Evolutionary conservation across 2,888 invertebrate species (phyloP).

Genomic region (Tiliacea citrago): DNA sequence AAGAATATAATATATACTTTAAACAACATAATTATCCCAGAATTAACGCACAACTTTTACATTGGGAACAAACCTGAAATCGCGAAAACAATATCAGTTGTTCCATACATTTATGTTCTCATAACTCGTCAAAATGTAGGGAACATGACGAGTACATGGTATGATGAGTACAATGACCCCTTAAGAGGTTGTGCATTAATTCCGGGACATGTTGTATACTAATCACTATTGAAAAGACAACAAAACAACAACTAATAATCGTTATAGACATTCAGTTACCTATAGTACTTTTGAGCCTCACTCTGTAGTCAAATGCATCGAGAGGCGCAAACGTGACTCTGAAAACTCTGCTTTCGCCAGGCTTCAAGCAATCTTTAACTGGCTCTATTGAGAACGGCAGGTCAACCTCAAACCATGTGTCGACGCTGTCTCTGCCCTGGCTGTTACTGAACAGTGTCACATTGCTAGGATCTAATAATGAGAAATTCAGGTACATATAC

Average conservation of each 20-base stretch:
- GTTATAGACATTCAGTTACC: conserved; percentile 71
- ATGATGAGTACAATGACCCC: too few relatives aligned
- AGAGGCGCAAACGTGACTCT: conserved; percentile 90
- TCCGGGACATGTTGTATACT: too few relatives aligned
- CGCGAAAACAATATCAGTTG: too few relatives aligned
- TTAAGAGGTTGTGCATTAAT: too few relatives aligned
- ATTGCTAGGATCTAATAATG: conserved; percentile 76
- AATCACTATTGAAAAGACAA: background rate
- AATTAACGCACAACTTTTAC: too few relatives aligned
- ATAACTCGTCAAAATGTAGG: too few relatives aligned
- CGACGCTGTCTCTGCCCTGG: conserved; percentile 80
- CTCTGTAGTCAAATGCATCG: conserved; percentile 89
- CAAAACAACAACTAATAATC: background rate
- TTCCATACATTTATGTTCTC: too few relatives aligned
- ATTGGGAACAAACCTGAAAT: too few relatives aligned
- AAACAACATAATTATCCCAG: too few relatives aligned
- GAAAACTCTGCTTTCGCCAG: conserved; percentile 82
- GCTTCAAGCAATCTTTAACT: conserved; percentile 81
- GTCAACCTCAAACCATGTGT: conserved; percentile 86
- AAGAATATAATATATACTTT: too few relatives aligned
- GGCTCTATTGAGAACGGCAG: conserved; percentile 90
- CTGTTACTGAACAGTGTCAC: conserved; percentile 84
- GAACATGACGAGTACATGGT: too few relatives aligned
- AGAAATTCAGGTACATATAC: conserved; percentile 8
- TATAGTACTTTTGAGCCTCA: conserved; percentile 82